phyloP scores from a whole-genome alignment of 2,888 invertebrate species.

The Sphaerophoria rueppellii region DNA sequence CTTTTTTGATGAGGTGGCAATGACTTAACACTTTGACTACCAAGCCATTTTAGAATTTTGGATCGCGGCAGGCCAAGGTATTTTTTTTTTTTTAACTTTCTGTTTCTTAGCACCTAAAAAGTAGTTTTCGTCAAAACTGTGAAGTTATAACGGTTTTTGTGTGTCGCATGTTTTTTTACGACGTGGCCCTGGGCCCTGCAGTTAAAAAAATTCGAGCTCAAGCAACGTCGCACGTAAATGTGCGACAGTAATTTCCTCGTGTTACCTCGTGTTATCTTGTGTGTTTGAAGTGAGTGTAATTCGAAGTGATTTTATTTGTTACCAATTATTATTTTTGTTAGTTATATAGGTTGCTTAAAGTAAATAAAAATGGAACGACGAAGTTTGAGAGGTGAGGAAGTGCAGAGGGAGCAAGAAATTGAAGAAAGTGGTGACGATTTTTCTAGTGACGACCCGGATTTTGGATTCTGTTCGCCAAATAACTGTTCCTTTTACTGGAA shows the following conservation, averaged over 20 bases:
- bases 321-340: conserved; percentile 5
- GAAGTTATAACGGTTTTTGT: conserved; percentile 22
- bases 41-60: too few relatives aligned
- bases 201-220: too few relatives aligned
- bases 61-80: too few relatives aligned
- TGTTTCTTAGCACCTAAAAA: too few relatives aligned
- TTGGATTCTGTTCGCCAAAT: conserved; percentile 49
- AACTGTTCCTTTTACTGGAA: conserved; percentile 48
- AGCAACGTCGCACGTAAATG: too few relatives aligned
- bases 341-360: not conserved
- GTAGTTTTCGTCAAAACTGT: conserved; percentile 15
- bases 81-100: too few relatives aligned
- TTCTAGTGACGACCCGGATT: conserved; percentile 2
- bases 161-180: conserved; percentile 26
- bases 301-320: conserved; percentile 3
- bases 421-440: conserved; percentile 12
- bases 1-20: too few relatives aligned
- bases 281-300: not conserved
- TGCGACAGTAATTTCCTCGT: not conserved
- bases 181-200: not conserved
- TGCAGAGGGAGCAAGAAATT: not conserved
- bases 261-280: conserved; percentile 6
- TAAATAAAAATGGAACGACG: not conserved
- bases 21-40: too few relatives aligned
- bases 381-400: not conserved